A percentile compares a stretch with the other conserved stretches of the same genome.
These are phyloP conservation scores for Caenorhabditis becei DNA, from an alignment of 2,888 invertebrate species.

Conservation along the genomic window DNA sequence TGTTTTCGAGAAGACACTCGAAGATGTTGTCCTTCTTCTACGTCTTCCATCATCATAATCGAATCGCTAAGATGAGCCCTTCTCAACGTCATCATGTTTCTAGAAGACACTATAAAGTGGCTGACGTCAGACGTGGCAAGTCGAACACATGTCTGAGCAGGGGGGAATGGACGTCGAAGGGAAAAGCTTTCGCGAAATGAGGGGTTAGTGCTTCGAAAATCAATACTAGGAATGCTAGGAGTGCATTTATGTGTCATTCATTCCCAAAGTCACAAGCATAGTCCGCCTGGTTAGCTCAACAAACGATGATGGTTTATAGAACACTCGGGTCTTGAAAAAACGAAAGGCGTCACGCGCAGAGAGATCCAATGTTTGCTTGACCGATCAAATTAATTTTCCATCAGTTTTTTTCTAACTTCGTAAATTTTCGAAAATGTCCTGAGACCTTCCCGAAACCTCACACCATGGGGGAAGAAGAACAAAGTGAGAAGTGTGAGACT, in stretches of 20 bases:
- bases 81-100: conserved; percentile 16
- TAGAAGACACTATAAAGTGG: neutral
- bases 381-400: conserved; percentile 14
- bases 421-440: too few relatives aligned
- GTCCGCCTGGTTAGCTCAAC: conserved; percentile 29
- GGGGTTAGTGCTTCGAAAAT: conserved; percentile 42
- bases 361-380: conserved; percentile 14
- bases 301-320: conserved; percentile 39
- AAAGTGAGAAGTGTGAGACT: too few relatives aligned
- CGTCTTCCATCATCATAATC: conserved; percentile 15
- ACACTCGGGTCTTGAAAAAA: conserved; percentile 13
- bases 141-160: conserved; percentile 1
- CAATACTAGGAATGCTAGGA: conserved; percentile 39
- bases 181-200: neutral
- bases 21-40: neutral
- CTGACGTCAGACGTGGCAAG: conserved; percentile 5
- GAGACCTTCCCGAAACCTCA: neutral
- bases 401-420: too few relatives aligned
- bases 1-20: conserved; percentile 16
- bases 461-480: neutral
- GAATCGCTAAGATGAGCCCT: conserved; percentile 21
- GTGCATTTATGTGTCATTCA: conserved; percentile 14
- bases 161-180: neutral
- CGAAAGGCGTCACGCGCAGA: conserved; percentile 6
- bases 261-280: conserved; percentile 22